Evolutionary conservation across 2,113 vertebrate species (phyloP).

Genomic region (Megaceryle torquata): DNA sequence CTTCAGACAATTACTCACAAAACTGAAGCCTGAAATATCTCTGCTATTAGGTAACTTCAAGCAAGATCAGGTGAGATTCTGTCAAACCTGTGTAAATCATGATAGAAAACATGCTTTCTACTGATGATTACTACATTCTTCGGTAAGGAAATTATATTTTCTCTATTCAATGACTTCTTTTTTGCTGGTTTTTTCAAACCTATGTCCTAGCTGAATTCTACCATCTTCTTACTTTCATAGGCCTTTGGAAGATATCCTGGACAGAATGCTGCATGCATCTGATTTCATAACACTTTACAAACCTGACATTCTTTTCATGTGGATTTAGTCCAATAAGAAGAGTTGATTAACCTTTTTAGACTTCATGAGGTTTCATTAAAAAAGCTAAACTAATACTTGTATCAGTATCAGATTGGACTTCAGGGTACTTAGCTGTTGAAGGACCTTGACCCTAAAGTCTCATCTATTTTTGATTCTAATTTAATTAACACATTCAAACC

Average conservation of each 20-base stretch:
- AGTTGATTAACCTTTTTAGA: slow-evolving; percentile 35
- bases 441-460: slow-evolving; percentile 53
- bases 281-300: background rate
- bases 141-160: background rate
- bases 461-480: slow-evolving; percentile 37
- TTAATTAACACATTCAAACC: slow-evolving; percentile 62
- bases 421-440: slow-evolving; percentile 26
- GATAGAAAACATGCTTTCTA: background rate
- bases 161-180: background rate
- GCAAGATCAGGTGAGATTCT: background rate
- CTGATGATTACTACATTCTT: background rate
- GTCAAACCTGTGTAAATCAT: background rate
- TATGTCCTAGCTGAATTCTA: background rate
- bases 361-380: slow-evolving; percentile 33
- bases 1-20: background rate
- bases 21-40: background rate
- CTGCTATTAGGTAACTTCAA: background rate
- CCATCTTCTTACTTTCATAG: fast-evolving
- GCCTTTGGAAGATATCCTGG: background rate
- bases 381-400: slow-evolving; percentile 31
- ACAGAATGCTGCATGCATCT: background rate
- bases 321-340: background rate
- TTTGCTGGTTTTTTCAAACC: background rate
- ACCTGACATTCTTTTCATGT: background rate
- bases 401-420: slow-evolving; percentile 5